These are phyloP conservation scores for Passer domesticus DNA, from an alignment of 2,113 vertebrate genomes.

Conservation along the genomic window DNA sequence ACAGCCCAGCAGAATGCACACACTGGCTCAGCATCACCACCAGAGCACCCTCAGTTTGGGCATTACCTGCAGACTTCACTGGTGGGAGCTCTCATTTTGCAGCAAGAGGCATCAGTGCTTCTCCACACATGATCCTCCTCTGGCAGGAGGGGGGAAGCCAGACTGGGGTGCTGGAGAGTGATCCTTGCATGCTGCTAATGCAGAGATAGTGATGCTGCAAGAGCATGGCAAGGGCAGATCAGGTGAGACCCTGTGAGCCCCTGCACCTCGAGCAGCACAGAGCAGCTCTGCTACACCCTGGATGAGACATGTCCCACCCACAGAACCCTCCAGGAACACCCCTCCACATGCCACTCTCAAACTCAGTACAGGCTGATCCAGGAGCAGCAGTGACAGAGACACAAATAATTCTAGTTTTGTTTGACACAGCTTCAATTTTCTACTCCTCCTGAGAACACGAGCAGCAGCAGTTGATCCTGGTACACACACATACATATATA, in stretches of 20 bases:
- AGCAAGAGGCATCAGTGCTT: background rate
- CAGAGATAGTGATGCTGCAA: background rate
- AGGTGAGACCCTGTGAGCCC: background rate
- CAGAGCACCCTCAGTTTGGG: background rate
- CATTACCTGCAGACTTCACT: background rate
- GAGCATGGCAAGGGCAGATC: background rate
- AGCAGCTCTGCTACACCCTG: background rate
- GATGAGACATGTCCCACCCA: background rate
- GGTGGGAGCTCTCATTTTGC: background rate
- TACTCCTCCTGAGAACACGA: background rate
- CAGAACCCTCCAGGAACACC: background rate
- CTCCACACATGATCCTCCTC: rapidly evolving
- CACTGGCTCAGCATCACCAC: background rate
- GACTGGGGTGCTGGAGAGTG: background rate
- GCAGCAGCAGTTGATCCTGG: background rate
- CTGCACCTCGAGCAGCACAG: rapidly evolving
- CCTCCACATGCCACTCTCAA: background rate
- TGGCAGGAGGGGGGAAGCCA: background rate
- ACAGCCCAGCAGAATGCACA: background rate
- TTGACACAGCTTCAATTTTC: background rate
- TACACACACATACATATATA: background rate
- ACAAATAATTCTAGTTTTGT: background rate
- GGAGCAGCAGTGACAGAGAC: background rate
- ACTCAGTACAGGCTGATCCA: background rate
- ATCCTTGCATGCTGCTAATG: rapidly evolving